Evolutionary conservation across 2,797 vertebrate genomes (phyloP).

Genomic region (Hypotaenidia philippensis): DNA sequence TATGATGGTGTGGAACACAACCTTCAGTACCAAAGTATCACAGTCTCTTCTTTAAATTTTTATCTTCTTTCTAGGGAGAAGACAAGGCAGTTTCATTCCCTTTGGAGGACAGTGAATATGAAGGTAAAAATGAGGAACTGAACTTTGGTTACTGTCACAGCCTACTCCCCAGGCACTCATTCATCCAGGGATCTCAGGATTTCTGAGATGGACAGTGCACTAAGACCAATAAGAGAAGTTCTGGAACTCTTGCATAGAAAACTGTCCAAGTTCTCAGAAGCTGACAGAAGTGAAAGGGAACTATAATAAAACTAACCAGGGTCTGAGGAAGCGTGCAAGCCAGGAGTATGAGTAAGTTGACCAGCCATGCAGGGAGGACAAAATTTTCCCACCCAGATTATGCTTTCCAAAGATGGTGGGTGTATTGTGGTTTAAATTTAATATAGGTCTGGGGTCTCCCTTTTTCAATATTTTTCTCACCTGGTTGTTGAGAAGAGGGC

Average conservation of each 20-base stretch:
- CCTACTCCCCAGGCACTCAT: neutral
- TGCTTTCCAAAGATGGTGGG: neutral
- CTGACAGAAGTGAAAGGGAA: neutral
- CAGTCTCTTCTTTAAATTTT: neutral
- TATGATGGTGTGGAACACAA: neutral
- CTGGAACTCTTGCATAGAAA: neutral
- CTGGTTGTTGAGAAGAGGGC: neutral
- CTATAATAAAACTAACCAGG: neutral
- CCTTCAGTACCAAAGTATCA: neutral
- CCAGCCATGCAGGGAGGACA: neutral
- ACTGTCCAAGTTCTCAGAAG: neutral
- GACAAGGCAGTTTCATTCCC: neutral
- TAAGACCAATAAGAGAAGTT: neutral
- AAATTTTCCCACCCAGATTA: neutral
- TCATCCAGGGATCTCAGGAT: neutral
- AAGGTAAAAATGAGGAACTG: neutral
- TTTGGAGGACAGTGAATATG: neutral
- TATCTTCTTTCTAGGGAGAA: neutral
- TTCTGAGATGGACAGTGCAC: neutral
- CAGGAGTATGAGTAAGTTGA: neutral
- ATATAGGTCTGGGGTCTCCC: neutral
- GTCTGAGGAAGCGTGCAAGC: neutral
- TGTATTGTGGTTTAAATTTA: neutral
- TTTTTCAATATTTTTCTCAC: neutral
- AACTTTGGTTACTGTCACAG: neutral